Conservation (phyloP, 1,140 invertebrate species). For the Bombyx mandarina region DNA sequence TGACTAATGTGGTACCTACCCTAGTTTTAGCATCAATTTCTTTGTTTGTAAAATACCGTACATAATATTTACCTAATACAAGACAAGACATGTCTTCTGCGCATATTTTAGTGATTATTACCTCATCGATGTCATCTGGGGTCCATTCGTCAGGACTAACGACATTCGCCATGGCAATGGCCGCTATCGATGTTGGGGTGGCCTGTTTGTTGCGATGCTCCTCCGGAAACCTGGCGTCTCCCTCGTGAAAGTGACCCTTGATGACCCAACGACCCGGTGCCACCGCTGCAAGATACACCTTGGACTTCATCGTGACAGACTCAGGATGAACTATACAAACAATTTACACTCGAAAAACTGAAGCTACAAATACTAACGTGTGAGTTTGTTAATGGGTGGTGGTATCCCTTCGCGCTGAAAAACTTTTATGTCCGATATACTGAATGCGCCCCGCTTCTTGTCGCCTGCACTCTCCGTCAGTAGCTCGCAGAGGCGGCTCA, state of each 20-base stretch:
- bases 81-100: background rate
- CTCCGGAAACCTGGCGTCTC: constrained; percentile 53
- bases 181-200: constrained; percentile 58
- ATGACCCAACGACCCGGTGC: constrained; percentile 66
- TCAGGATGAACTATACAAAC: too few species aligned
- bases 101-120: constrained; percentile 9
- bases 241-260: constrained; percentile 64
- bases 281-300: constrained; percentile 34
- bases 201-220: constrained; percentile 66
- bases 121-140: constrained; percentile 61
- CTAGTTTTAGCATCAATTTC: background rate
- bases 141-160: constrained; percentile 53
- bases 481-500: constrained; percentile 44
- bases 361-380: constrained; percentile 34
- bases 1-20: background rate
- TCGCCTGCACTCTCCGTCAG: constrained; percentile 53
- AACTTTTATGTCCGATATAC: constrained; percentile 59
- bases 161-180: constrained; percentile 59
- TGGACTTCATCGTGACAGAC: too few species aligned
- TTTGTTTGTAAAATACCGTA: background rate
- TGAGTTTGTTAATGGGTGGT: constrained; percentile 63
- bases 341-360: too few species aligned
- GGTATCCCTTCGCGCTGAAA: constrained; percentile 54
- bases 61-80: background rate
- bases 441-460: constrained; percentile 57